phyloP scores from a whole-genome alignment of 1,140 invertebrate genomes.

The Calosoma granatense region DNA sequence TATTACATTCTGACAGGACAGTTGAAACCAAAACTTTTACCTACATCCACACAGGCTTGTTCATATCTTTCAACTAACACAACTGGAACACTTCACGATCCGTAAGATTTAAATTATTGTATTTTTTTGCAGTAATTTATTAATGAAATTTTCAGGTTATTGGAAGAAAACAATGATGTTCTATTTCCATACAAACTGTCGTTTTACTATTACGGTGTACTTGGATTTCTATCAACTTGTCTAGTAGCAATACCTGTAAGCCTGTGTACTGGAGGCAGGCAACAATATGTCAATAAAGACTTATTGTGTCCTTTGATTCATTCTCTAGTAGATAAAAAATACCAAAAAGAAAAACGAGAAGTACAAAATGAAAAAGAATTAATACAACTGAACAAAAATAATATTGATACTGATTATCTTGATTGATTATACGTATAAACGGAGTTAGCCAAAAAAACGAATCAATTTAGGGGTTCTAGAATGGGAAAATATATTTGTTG shows the following conservation, averaged over 20 bases:
- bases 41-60: conserved; percentile 35
- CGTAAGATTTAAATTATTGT: neutral
- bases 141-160: neutral
- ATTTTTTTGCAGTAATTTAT: neutral
- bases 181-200: conserved; percentile 39
- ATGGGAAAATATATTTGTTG: too few species aligned
- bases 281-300: conserved; percentile 4
- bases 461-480: too few species aligned
- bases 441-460: too few species aligned
- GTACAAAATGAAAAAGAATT: neutral
- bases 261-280: conserved; percentile 34
- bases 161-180: neutral
- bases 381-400: too few species aligned
- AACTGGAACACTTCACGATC: neutral
- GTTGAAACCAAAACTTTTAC: conserved; percentile 25
- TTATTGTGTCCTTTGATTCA: neutral
- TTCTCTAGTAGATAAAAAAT: neutral
- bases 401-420: too few species aligned
- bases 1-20: conserved; percentile 32
- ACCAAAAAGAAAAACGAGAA: neutral
- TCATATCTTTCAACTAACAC: neutral
- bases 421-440: too few species aligned
- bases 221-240: conserved; percentile 36
- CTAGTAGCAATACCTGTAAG: conserved; percentile 36
- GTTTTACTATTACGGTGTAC: conserved; percentile 48